Evolutionary conservation across 2,888 invertebrate genomes (phyloP), one percentile per base, ranked within the genome.

Genomic region (Amaurobius ferox): DNA sequence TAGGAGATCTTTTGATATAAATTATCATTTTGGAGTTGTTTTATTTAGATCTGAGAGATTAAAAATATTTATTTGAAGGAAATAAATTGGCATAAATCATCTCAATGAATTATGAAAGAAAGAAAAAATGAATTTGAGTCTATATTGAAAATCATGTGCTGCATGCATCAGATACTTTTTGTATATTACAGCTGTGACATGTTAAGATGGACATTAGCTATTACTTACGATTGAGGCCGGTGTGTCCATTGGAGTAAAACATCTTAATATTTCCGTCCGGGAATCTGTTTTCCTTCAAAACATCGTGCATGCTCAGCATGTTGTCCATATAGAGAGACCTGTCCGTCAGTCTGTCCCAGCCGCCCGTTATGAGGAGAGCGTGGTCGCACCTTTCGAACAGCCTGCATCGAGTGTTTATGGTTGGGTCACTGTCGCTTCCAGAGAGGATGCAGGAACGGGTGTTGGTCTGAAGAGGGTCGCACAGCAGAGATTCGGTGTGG

Each of bases 371-470:
- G 13, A 93, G 87, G 16, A 93, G 91, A 2, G 92, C 93, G 89
- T 92, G 91, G 89, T 93, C 93, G 89, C 93, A 93, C 7, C 92
- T 91, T 88, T 93, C 92, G 88, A 92, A 92, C 77, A 92, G 89
- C 5, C 92, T 90, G 87, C 93, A 93, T 44, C 91, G 90, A 6
- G 91, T 90, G 2, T 64, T 66, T 1, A 92, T 90, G 11, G 90
- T 90, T 77, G 91, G 91, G 76, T 91, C 91, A 0, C 91, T 91
- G 2, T 91, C 91, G 79, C 91, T 91, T 86, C 92, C 92, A 40
- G 92, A 88, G 87, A 91, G 91, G 0, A 91, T 91, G 87, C 92
- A 92, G 40, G 92, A 88, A 87, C 91, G 91, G 0, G 91, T 91
- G 89, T 93, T 93, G 62, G 91, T 91, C 40, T 91, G 88, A 29